Evolutionary conservation across 2,797 vertebrate genomes (phyloP).

Genomic region (Pseudomugil gertrudae): DNA sequence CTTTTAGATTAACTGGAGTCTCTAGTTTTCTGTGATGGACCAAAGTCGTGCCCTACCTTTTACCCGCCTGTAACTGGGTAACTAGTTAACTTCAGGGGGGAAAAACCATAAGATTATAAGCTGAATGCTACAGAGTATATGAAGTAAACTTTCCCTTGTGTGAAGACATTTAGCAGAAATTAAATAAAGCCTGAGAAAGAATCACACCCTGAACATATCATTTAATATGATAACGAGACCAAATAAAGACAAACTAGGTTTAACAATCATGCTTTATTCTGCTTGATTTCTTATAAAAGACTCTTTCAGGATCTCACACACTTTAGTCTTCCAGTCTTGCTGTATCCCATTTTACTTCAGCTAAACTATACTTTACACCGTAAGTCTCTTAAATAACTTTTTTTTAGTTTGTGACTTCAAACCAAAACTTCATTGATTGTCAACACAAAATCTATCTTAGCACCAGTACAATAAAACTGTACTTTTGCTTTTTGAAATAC

Average conservation of each 20-base stretch:
- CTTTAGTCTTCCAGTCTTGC: constrained; percentile 58
- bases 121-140: background rate
- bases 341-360: constrained; percentile 67
- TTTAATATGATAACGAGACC: constrained; percentile 24
- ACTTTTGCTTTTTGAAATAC: constrained; percentile 88
- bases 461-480: constrained; percentile 99
- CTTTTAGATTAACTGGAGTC: too few relatives aligned
- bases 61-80: too few relatives aligned
- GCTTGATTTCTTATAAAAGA: constrained; percentile 82
- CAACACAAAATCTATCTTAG: constrained; percentile 92
- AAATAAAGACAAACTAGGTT: constrained; percentile 63
- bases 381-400: constrained; percentile 85
- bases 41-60: too few relatives aligned
- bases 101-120: background rate
- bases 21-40: too few relatives aligned
- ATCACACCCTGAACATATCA: constrained; percentile 3
- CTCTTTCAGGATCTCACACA: constrained; percentile 71
- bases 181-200: too few relatives aligned
- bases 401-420: constrained; percentile 85
- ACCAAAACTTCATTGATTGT: constrained; percentile 88
- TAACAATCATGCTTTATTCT: constrained; percentile 89
- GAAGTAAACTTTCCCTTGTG: background rate
- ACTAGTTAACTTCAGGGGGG: background rate
- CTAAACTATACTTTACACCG: constrained; percentile 82
- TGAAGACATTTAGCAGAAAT: background rate